A percentile compares a stretch with the other conserved stretches of the same genome.
Evolutionary conservation across 30 jellyfish, hydroid and myxozoan genomes (phyloP).

Genomic region (Phacellophora camtschatica): DNA sequence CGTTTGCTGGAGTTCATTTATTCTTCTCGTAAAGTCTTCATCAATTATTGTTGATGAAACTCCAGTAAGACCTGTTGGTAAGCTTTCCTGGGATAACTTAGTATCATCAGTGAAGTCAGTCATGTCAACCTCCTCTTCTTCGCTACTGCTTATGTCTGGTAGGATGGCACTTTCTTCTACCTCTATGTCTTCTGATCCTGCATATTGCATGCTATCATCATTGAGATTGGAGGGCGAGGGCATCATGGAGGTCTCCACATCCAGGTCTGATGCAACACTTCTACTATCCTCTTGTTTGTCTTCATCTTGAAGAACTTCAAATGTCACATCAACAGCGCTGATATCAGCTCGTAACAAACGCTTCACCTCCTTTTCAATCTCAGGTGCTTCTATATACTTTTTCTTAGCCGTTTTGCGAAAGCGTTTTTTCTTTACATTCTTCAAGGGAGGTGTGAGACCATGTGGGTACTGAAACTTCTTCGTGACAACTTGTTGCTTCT

Average conservation of each 20-base stretch:
- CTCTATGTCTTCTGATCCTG: constrained; percentile 60
- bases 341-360: constrained; percentile 94
- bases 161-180: constrained; percentile 71
- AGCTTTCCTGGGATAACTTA: constrained; percentile 30
- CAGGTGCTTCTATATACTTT: constrained; percentile 97
- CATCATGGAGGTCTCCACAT: constrained; percentile 59
- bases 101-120: constrained; percentile 5
- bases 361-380: constrained; percentile 92
- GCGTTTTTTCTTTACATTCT: constrained; percentile 88
- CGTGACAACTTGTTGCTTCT: constrained; percentile 61
- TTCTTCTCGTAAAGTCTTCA: constrained; percentile 6
- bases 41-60: constrained; percentile 4
- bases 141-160: constrained; percentile 98
- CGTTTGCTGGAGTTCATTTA: constrained; percentile 47
- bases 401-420: constrained; percentile 97
- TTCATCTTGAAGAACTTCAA: constrained; percentile 81
- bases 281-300: constrained; percentile 80
- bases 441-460: constrained; percentile 97
- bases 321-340: constrained; percentile 94
- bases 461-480: constrained; percentile 91
- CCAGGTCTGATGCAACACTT: constrained; percentile 84
- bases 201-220: constrained; percentile 66
- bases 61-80: not conserved
- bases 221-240: constrained; percentile 56
- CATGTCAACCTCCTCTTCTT: constrained; percentile 87